These are phyloP conservation scores for Glaucomys volans DNA, from an alignment of 2,113 vertebrate genomes.

Conservation along the genomic window DNA sequence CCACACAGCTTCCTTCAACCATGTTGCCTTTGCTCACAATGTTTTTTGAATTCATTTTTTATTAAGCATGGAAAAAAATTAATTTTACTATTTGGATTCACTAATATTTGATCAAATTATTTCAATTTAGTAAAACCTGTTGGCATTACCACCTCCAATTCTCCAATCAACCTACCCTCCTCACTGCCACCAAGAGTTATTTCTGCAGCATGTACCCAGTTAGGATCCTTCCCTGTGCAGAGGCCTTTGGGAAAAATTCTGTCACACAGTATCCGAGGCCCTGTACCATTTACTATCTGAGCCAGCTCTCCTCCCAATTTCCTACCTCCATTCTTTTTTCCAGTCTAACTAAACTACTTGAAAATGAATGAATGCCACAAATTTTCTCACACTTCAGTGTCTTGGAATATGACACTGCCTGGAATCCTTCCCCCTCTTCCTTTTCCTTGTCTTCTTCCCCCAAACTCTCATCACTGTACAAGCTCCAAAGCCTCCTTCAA, in stretches of 20 bases:
- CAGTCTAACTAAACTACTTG: neutral
- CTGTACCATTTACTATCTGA: neutral
- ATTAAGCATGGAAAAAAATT: neutral
- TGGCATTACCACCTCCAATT: neutral
- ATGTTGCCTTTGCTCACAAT: neutral
- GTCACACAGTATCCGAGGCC: rapidly evolving
- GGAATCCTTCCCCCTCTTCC: neutral
- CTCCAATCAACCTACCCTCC: neutral
- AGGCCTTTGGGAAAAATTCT: neutral
- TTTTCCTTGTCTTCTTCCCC: neutral
- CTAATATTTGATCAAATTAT: neutral
- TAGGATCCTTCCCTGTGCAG: rapidly evolving
- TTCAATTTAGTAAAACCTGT: neutral
- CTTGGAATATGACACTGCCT: neutral
- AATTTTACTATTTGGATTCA: neutral
- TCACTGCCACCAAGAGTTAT: neutral
- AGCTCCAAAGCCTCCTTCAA: neutral
- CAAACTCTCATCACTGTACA: neutral
- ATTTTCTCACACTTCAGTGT: neutral
- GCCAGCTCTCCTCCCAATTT: neutral
- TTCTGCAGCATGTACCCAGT: neutral
- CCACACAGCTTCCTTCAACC: neutral
- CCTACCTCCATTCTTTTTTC: neutral
- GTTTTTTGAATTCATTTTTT: neutral
- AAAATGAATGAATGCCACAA: neutral